Base-by-base conservation (phyloP, 2,797 vertebrate genomes). In the Craterocephalus amniculus region DNA sequence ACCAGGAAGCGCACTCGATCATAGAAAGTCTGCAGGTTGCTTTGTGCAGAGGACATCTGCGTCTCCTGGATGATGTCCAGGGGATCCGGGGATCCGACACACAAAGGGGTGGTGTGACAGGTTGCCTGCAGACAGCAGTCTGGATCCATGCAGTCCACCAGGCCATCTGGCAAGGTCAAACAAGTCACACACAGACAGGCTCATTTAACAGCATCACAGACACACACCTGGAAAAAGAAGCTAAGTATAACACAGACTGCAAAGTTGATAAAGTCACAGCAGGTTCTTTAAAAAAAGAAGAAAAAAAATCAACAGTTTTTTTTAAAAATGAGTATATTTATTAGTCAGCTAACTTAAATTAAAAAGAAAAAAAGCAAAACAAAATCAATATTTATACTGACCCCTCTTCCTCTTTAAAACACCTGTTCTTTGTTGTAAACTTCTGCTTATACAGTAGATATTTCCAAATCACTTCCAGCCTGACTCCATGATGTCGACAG, bases 121-220 rank as follows among this genome's bases (percentile, higher is more conserved):
- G 95, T 92, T 0, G 96, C 93, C 91, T 99, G 97, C 60, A 99
- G 92, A 90, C 98, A 99, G 94, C 98, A 99, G 91, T 99, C 98
- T 2, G 98, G 98, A 89, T 99, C 98, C 97, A 99, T 96, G 93
- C 98, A 99, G 90, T 99, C 98, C 76, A 96, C 93, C 80, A 99
- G 89, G 57, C 97, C 97, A 86, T 99, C 98, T 99, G 92, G 83
- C 83, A 86, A 88, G 87, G 89, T 83, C 76, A 88, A 67, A 86
- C 22, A 78, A 72, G 75, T 67, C 27, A 38, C 70, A 78, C 63
- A 66, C 27, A 78, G 13, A 36, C 67, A 72, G 45, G 38, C 31
- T 76, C 56, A 71, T 83, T 76, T 63, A 76, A 83, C 67, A 69
- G 70, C 63, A 81, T 63, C 51, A 29, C 43, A 49, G 45, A 80